Base-by-base conservation (phyloP, 2,113 vertebrate genomes). In the Amphiprion ocellaris region DNA sequence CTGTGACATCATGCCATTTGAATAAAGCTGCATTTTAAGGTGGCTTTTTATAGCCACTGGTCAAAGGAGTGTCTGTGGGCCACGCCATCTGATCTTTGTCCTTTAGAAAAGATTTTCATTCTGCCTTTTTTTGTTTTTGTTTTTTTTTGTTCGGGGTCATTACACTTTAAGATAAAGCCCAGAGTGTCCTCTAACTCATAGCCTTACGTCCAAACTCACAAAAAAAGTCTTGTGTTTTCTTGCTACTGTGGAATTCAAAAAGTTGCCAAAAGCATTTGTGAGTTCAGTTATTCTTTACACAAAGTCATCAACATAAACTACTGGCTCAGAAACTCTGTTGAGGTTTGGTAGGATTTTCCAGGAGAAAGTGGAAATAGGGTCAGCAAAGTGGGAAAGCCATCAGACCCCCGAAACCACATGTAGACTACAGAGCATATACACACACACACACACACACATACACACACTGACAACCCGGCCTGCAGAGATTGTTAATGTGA, bases 401-500 rank as follows among this genome's bases (percentile, higher is more conserved):
- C 64, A 80, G 59, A 66, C 71, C 64, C 58, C 64, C 72, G 11
- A 75, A 84, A 87, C 87, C 88, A 85, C 81, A 82, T 63, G 66
- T 63, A 81, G 61, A 80, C 82, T 37, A 10, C 33, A 37, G 47
- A 78, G 52, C 72, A 47, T 71, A 53, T 62, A 79, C 53, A 44
- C 41, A 69, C 69, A 52, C 26, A 72, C 58, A 60, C 77, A 83
- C 67, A 81, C 50, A 69, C 21, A 23, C 21, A 79, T 54, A 84
- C 79, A 72, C 56, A 77, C 69, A 74, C 65, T 54, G 68, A 37
- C n/a, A 71, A 78, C 70, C 74, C 64, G 59, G 73, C 76, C 81
- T 71, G 69, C 49, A 78, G 86, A 78, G 83, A 86, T 80, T 74
- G 87, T 87, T 85, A 87, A 83, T 87, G 82, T 88, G 89, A 82